These are phyloP conservation scores for Bombus pyrosoma DNA, from an alignment of 1,140 invertebrate species.

Conservation along the genomic window DNA sequence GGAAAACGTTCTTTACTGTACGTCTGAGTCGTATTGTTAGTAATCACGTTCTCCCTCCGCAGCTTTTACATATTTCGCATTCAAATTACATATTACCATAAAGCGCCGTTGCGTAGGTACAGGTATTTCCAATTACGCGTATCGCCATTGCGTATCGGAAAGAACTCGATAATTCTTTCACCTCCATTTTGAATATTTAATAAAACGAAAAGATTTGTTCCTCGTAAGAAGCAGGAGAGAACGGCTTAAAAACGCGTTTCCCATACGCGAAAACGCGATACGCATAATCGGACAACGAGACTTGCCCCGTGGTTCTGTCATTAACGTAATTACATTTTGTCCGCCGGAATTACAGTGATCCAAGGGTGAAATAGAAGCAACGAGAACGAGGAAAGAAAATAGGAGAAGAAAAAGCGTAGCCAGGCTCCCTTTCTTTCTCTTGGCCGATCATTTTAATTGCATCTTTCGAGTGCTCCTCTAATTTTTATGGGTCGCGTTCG, in stretches of 20 bases:
- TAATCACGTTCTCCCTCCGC: background rate
- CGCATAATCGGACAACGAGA: constrained; percentile 16
- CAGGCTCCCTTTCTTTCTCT: background rate
- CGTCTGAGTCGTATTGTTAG: background rate
- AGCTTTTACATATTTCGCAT: background rate
- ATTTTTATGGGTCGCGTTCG: constrained; percentile 39
- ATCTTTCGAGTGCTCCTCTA: constrained; percentile 31
- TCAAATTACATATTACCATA: background rate
- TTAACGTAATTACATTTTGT: constrained; percentile 37
- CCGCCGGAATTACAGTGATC: constrained; percentile 26
- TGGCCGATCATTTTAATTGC: constrained; percentile 41
- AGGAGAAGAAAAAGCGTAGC: background rate
- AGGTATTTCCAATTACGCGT: constrained; percentile 1
- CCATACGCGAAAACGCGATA: constrained; percentile 9
- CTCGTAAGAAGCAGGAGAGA: background rate
- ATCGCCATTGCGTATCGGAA: background rate
- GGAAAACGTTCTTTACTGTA: background rate
- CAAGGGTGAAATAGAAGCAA: constrained; percentile 15
- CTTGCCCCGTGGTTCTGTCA: constrained; percentile 27
- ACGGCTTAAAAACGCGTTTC: background rate
- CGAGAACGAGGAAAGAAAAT: background rate
- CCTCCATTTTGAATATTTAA: background rate
- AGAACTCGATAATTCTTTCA: constrained; percentile 6
- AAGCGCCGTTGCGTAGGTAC: background rate
- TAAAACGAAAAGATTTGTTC: background rate